Conservation (phyloP, 2,888 invertebrate species). For the Cryptus armator region DNA sequence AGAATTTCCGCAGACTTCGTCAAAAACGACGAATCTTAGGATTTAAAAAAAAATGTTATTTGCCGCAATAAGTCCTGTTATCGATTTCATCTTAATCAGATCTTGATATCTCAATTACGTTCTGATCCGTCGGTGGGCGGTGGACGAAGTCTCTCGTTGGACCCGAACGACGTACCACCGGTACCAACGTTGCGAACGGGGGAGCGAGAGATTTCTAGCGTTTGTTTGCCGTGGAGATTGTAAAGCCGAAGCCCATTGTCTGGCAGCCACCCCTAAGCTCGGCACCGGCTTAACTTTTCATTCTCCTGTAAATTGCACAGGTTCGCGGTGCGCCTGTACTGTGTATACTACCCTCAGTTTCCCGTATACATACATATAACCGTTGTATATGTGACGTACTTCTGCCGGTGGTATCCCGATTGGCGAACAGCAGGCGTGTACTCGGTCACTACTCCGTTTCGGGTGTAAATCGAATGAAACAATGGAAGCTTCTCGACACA, state of each 20-base stretch:
- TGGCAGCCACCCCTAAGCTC: constrained; percentile 81
- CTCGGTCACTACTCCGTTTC: constrained; percentile 41
- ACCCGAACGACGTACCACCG: constrained; percentile 21
- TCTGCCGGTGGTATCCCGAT: constrained; percentile 60
- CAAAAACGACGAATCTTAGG: too few relatives aligned
- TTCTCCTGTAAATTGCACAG: constrained; percentile 84
- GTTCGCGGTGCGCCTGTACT: constrained; percentile 73
- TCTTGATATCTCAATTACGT: constrained; percentile 85
- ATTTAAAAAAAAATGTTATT: neutral
- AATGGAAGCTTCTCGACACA: constrained; percentile 74
- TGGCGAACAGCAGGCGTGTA: constrained; percentile 24
- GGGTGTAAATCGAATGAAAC: constrained; percentile 84
- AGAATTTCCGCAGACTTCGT: too few relatives aligned
- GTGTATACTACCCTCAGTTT: neutral
- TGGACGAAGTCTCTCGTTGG: constrained; percentile 17
- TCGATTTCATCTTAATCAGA: constrained; percentile 85
- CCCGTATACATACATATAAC: constrained; percentile 7
- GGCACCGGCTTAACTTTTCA: constrained; percentile 84
- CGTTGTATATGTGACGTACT: constrained; percentile 72
- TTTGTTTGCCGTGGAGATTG: constrained; percentile 85
- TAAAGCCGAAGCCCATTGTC: constrained; percentile 80
- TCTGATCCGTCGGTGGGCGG: constrained; percentile 70
- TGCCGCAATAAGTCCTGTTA: constrained; percentile 74
- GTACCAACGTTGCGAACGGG: constrained; percentile 21
- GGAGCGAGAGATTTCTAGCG: constrained; percentile 70